Conservation (phyloP, 37 sponge, comb jelly and placozoan genomes). For the Theonella swinhoei region DNA sequence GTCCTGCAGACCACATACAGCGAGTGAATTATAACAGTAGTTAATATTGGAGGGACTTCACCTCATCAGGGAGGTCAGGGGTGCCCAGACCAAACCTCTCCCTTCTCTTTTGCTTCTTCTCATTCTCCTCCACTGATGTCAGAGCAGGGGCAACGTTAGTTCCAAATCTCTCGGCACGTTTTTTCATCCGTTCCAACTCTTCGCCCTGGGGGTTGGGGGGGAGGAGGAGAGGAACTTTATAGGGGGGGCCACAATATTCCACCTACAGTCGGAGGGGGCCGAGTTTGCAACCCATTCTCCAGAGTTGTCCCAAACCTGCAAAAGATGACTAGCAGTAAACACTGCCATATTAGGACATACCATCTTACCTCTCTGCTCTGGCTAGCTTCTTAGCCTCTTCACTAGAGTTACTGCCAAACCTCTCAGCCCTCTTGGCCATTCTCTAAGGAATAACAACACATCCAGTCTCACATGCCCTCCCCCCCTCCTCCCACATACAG, state of each 20-base stretch:
- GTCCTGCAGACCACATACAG: neutral
- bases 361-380: slow-evolving; percentile 69
- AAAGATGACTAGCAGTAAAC: neutral
- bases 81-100: slow-evolving; percentile 44
- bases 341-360: neutral
- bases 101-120: slow-evolving; percentile 54
- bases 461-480: neutral
- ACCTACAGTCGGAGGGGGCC: neutral
- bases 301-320: slow-evolving; percentile 49
- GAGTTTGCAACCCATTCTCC: slow-evolving; percentile 33
- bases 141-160: slow-evolving; percentile 51
- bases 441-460: slow-evolving; percentile 16
- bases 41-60: slow-evolving; percentile 5
- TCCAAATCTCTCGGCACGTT: slow-evolving; percentile 82
- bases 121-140: slow-evolving; percentile 43
- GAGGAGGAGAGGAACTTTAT: neutral
- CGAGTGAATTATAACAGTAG: neutral
- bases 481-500: neutral
- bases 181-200: slow-evolving; percentile 73
- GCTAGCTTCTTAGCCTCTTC: slow-evolving; percentile 77
- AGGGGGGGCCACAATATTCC: neutral
- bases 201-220: slow-evolving; percentile 3
- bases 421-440: slow-evolving; percentile 48
- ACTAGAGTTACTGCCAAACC: slow-evolving; percentile 73
- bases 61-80: slow-evolving; percentile 25